Evolutionary conservation across 2,888 invertebrate genomes (phyloP), one percentile per base, ranked within the genome.

Genomic region (Chironomus riparius): DNA sequence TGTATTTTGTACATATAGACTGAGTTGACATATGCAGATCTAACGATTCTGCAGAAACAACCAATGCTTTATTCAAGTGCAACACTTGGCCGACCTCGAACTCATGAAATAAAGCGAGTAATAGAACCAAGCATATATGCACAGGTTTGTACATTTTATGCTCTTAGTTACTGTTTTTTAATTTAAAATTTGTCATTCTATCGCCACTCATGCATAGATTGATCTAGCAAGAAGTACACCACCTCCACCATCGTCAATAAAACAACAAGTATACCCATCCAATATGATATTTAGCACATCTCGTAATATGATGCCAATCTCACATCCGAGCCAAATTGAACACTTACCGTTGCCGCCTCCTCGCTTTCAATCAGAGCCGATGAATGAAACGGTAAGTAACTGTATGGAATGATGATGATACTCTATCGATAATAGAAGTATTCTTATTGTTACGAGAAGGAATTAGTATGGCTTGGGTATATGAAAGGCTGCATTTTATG

Each of bases 121-220:
- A 68, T 74, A n/a, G 84, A 84, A 78, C 84, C 84, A 77, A 83
- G 83, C 77, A 84, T 84, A 79, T 84, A 84, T 79, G 83, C 84
- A 78, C 84, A 84, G 83, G 84, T 84, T 15, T n/a, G 69, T 18
- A 13, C 12, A 15, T 56, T 56, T 56, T 1, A n/a, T 6, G 7
- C 15, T 3, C 18, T 21, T 22, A 18, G 21, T 21, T 18, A 18
- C 65, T 15, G 18, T 65, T 65, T 65, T 38, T 7, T 38, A 62
- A 10, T 73, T 47, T 13, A 21, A 73, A 21, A 4, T 18, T 74
- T 24, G 4, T 7, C 47, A 47, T 68, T 68, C 28, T 74, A 5
- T 75, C 10, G 24, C 47, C 13, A 56, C 3, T 65, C 21, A 21
- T 65, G 10, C 22, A 65, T 21, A 76, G 76, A 76, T 76, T 47